phyloP scores from a whole-genome alignment of 2,113 vertebrate genomes.

The Poecilia latipinna region DNA sequence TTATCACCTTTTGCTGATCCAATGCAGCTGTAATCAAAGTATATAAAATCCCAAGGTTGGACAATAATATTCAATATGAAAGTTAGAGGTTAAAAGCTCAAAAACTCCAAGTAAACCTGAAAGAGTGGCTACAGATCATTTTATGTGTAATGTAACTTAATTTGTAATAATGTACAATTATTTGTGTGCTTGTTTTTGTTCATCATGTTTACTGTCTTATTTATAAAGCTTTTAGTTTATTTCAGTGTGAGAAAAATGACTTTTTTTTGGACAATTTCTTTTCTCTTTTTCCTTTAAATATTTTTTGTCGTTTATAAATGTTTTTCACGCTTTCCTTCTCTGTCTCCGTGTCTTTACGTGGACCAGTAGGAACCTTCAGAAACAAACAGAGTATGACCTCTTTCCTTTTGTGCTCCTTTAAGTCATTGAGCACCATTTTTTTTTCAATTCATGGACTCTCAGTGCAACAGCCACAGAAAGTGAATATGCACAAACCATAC shows the following conservation, averaged over 20 bases:
- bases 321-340: slow-evolving; percentile 54
- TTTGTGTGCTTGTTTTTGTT: not conserved
- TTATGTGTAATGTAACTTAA: not conserved
- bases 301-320: slow-evolving; percentile 30
- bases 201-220: not conserved
- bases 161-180: not conserved
- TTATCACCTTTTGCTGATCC: not conserved
- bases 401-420: slow-evolving; percentile 61
- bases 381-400: slow-evolving; percentile 76
- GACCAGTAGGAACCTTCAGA: slow-evolving; percentile 87
- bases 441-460: slow-evolving; percentile 48
- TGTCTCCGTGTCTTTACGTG: slow-evolving; percentile 68
- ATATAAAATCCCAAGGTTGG: not conserved
- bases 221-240: not conserved
- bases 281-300: no score
- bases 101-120: not conserved
- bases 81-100: not conserved
- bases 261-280: slow-evolving; percentile 13
- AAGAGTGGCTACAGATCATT: not conserved
- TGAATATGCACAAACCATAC: slow-evolving; percentile 46
- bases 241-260: not conserved
- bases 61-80: not conserved
- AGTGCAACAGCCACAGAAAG: slow-evolving; percentile 35
- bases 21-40: not conserved
- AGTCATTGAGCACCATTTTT: slow-evolving; percentile 63